These are phyloP conservation scores for Chaenocephalus aceratus DNA, from an alignment of 2,113 vertebrate species.

Conservation along the genomic window DNA sequence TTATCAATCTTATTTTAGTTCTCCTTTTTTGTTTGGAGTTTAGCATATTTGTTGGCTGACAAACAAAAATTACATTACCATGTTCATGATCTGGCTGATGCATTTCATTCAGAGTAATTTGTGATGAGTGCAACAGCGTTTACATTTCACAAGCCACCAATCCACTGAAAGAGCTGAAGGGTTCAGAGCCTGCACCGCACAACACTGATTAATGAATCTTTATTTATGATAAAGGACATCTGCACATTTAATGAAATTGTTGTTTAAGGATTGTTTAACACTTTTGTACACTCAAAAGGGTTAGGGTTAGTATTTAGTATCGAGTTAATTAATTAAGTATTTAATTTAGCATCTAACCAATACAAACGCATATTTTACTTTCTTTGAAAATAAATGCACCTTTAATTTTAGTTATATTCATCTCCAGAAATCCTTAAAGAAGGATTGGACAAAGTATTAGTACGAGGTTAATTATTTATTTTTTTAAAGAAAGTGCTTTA, in stretches of 20 bases:
- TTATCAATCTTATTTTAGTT: slow-evolving; percentile 33
- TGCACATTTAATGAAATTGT: slow-evolving; percentile 20
- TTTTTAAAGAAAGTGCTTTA: not conserved
- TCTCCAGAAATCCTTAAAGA: not conserved
- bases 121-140: slow-evolving; percentile 25
- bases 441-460: not conserved
- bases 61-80: slow-evolving; percentile 61
- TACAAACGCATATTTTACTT: slow-evolving; percentile 5
- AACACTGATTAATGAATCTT: slow-evolving; percentile 18
- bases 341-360: not conserved
- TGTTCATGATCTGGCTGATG: slow-evolving; percentile 45
- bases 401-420: not conserved
- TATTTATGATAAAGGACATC: slow-evolving; percentile 21
- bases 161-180: not conserved
- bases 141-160: slow-evolving; percentile 39
- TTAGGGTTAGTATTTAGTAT: too few relatives aligned
- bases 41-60: slow-evolving; percentile 46
- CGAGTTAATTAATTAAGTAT: not conserved
- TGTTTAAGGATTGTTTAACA: slow-evolving; percentile 17
- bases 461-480: not conserved
- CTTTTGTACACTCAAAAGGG: not conserved
- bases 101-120: slow-evolving; percentile 36
- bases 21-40: slow-evolving; percentile 32
- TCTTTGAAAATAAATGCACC: not conserved
- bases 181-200: slow-evolving; percentile 26